A percentile compares a stretch with the other conserved stretches of the same genome.
These are phyloP conservation scores for Harpegnathos saltator DNA, from an alignment of 1,140 invertebrate genomes.

Conservation along the genomic window DNA sequence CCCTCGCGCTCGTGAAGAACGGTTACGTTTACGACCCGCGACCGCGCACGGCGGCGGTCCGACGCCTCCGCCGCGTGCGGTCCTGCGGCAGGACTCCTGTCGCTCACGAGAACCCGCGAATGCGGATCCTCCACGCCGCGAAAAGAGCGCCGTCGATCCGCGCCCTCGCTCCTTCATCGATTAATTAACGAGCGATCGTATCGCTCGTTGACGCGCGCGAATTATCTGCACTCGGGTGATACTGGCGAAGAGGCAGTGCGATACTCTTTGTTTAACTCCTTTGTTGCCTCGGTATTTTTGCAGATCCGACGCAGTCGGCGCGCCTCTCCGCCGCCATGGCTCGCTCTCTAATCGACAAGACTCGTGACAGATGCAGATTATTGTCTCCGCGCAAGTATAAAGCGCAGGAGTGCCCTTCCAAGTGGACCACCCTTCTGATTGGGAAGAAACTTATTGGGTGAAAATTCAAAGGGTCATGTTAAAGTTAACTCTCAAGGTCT, in stretches of 20 bases:
- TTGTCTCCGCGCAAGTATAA: too few species aligned
- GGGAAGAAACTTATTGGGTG: too few species aligned
- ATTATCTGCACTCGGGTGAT: constrained; percentile 10
- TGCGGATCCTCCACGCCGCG: too few species aligned
- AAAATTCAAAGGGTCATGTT: too few species aligned
- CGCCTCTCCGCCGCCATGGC: neutral
- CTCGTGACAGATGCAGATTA: too few species aligned
- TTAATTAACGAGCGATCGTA: constrained; percentile 38
- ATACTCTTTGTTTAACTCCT: neutral
- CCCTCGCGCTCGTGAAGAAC: constrained; percentile 37
- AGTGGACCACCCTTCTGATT: too few species aligned
- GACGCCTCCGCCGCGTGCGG: too few species aligned
- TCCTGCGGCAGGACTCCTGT: neutral
- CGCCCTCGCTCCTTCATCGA: too few species aligned
- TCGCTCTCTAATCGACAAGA: neutral
- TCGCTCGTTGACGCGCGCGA: neutral
- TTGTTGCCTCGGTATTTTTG: constrained; percentile 6
- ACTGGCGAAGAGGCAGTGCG: constrained; percentile 5
- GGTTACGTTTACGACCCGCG: constrained; percentile 55
- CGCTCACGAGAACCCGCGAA: constrained; percentile 7
- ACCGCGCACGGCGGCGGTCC: too few species aligned
- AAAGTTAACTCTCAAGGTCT: too few species aligned
- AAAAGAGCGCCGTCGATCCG: too few species aligned
- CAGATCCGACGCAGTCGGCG: neutral
- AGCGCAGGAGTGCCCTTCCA: too few species aligned